Conservation (phyloP, 37 sponge, comb jelly and placozoan species). For the Eunapius fragilis region DNA sequence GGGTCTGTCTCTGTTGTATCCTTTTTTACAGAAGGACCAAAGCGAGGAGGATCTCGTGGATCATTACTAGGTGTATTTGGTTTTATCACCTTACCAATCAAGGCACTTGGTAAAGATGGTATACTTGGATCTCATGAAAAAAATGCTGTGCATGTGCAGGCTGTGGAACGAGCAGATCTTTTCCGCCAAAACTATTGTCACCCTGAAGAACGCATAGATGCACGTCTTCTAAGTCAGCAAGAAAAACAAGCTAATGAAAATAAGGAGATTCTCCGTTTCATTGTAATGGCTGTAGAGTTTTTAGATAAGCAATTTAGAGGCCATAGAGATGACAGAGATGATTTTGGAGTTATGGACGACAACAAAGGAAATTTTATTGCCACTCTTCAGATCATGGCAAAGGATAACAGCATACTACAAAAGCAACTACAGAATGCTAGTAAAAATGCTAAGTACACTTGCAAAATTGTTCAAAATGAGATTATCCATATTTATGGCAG, state of each 20-base stretch:
- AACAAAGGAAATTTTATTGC: slow-evolving; percentile 49
- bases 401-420: slow-evolving; percentile 23
- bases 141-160: slow-evolving; percentile 9
- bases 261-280: slow-evolving; percentile 29
- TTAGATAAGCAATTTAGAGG: slow-evolving; percentile 62
- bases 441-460: slow-evolving; percentile 46
- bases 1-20: too few relatives aligned
- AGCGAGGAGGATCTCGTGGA: too few relatives aligned
- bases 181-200: slow-evolving; percentile 5
- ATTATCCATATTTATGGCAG: slow-evolving; percentile 35
- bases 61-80: too few relatives aligned
- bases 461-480: slow-evolving; percentile 58
- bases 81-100: too few relatives aligned
- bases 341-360: slow-evolving; percentile 22
- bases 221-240: slow-evolving; percentile 4
- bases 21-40: too few relatives aligned
- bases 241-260: slow-evolving; percentile 45
- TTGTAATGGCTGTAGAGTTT: slow-evolving; percentile 49
- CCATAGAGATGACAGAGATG: slow-evolving; percentile 58
- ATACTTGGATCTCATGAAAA: neutral
- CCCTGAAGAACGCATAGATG: slow-evolving; percentile 25
- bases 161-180: slow-evolving; percentile 22
- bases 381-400: slow-evolving; percentile 32
- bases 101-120: too few relatives aligned
- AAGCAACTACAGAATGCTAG: slow-evolving; percentile 37